Percentiles rank a stretch among this genome's conserved stretches.
These are phyloP conservation scores for Pogonus chalceus DNA, from an alignment of 1,140 invertebrate species.

Conservation along the genomic window DNA sequence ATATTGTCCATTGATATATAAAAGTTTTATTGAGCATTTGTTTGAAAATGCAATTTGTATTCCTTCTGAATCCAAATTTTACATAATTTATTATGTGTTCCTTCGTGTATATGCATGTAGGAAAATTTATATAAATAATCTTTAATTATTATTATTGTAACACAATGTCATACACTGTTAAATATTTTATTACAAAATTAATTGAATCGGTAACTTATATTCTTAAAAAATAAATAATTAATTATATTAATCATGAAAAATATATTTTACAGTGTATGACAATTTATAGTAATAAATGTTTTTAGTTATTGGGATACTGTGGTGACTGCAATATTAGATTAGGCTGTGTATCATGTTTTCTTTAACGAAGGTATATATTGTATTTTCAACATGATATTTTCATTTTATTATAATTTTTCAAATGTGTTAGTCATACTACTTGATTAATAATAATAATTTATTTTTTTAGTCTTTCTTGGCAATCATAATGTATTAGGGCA, in stretches of 20 bases:
- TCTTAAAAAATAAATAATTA: not conserved
- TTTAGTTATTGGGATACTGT: slow-evolving; percentile 14
- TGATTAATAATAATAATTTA: slow-evolving; percentile 17
- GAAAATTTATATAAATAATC: not conserved
- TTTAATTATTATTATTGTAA: slow-evolving; percentile 3
- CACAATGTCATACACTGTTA: slow-evolving; percentile 1
- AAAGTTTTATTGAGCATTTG: slow-evolving; percentile 29
- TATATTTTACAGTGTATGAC: slow-evolving; percentile 9
- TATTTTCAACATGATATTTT: slow-evolving; percentile 11
- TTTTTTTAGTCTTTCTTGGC: slow-evolving; percentile 23
- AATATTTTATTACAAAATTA: slow-evolving; percentile 13
- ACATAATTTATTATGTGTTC: slow-evolving; percentile 11
- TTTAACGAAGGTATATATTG: slow-evolving; percentile 6
- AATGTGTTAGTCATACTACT: slow-evolving; percentile 13
- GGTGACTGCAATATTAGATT: slow-evolving; percentile 20
- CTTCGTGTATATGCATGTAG: not conserved
- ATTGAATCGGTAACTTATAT: slow-evolving; percentile 7
- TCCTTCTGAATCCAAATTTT: slow-evolving; percentile 10
- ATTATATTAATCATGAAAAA: not conserved
- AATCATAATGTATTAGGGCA: slow-evolving; percentile 28
- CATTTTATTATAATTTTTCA: slow-evolving; percentile 8
- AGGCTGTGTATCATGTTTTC: slow-evolving; percentile 20
- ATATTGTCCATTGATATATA: slow-evolving; percentile 36
- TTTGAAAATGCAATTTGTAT: slow-evolving; percentile 31
- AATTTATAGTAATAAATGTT: slow-evolving; percentile 7